Conservation (phyloP, 2,113 vertebrate species). For the Psettodes erumei region DNA sequence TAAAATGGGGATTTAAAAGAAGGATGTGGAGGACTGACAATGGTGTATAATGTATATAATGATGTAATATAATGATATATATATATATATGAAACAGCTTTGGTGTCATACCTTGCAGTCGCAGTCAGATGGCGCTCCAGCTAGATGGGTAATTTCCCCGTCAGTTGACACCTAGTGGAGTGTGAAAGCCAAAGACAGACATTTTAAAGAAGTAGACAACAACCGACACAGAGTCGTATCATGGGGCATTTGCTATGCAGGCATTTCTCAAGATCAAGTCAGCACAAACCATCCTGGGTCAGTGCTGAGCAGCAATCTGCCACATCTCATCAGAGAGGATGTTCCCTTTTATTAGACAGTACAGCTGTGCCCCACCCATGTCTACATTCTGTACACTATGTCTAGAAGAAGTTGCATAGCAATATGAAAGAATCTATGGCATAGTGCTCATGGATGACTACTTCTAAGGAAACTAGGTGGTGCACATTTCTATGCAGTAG, state of each 20-base stretch:
- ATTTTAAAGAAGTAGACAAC: not conserved
- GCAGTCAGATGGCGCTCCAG: constrained; percentile 92
- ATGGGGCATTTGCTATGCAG: not conserved
- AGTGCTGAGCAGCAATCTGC: not conserved
- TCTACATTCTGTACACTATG: not conserved
- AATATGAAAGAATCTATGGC: not conserved
- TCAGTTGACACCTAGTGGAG: constrained; percentile 90
- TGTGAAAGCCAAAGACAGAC: not conserved
- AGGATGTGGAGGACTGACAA: not conserved
- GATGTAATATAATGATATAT: too few species aligned
- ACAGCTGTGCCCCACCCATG: not conserved
- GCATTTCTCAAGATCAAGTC: not conserved
- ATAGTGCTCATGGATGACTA: too few species aligned
- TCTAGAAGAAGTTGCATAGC: not conserved
- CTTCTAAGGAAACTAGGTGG: too few species aligned
- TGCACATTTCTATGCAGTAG: too few species aligned
- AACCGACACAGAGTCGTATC: not conserved
- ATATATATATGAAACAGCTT: not conserved
- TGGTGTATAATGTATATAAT: not conserved
- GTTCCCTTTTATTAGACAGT: not conserved
- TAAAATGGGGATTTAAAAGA: not conserved
- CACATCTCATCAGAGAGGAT: not conserved
- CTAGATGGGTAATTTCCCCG: constrained; percentile 95
- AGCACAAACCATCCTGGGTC: not conserved
- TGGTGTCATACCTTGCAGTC: constrained; percentile 88